Evolutionary conservation across 2,888 invertebrate species (phyloP).

Genomic region (Pterostichus niger): DNA sequence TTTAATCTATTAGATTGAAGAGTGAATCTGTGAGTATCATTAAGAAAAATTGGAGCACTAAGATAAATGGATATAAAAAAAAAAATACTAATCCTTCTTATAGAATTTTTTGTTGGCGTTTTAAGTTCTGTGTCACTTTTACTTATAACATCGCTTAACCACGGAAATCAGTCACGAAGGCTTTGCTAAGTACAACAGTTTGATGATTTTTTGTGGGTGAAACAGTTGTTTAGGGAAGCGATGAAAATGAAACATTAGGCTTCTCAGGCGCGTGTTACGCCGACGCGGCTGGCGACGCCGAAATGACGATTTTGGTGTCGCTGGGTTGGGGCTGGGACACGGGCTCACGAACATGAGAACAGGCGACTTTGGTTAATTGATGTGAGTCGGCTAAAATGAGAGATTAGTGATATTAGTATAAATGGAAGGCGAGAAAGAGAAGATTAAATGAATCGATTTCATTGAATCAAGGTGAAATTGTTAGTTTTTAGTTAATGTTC

Average conservation of each 20-base stretch:
- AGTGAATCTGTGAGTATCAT: slow-evolving; percentile 39
- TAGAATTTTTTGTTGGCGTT: slow-evolving; percentile 29
- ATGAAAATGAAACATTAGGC: slow-evolving; percentile 33
- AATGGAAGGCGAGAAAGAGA: slow-evolving; percentile 48
- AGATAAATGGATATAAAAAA: slow-evolving; percentile 50
- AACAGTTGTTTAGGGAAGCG: slow-evolving; percentile 33
- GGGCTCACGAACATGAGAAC: not conserved
- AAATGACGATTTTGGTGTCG: not conserved
- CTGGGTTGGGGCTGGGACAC: not conserved
- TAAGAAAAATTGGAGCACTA: slow-evolving; percentile 50
- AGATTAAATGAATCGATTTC: slow-evolving; percentile 39
- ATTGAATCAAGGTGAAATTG: not conserved
- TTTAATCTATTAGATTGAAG: slow-evolving; percentile 56
- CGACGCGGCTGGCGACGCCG: not conserved
- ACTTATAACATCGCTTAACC: slow-evolving; percentile 41
- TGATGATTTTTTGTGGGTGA: slow-evolving; percentile 3
- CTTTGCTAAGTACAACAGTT: slow-evolving; percentile 19
- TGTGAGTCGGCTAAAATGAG: slow-evolving; percentile 37
- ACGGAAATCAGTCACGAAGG: slow-evolving; percentile 17
- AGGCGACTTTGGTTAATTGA: slow-evolving; percentile 43
- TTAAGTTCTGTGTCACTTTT: slow-evolving; percentile 46
- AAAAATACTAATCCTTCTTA: slow-evolving; percentile 37
- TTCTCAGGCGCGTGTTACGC: not conserved
- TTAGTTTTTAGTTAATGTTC: not conserved
- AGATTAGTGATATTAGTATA: slow-evolving; percentile 32